These are phyloP conservation scores for Paraplagusia blochii DNA, from an alignment of 2,113 vertebrate species.

Conservation along the genomic window DNA sequence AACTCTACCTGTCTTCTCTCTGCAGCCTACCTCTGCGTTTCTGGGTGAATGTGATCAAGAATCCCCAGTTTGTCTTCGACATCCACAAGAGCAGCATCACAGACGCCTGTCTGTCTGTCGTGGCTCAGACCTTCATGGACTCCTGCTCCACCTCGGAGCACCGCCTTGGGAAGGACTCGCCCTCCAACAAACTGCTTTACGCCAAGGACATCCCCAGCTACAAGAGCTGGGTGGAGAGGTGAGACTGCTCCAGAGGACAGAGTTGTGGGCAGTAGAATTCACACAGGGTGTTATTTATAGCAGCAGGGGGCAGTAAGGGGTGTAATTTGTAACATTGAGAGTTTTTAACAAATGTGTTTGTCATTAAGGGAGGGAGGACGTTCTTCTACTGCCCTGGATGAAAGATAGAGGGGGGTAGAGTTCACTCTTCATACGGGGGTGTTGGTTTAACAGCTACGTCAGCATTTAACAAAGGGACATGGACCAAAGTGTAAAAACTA, in stretches of 20 bases:
- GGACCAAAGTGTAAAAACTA: too few species aligned
- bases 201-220: slow-evolving; percentile 99
- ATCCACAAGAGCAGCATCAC: slow-evolving; percentile 99
- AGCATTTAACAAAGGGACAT: too few species aligned
- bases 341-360: slow-evolving; percentile 64
- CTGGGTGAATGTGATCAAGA: slow-evolving; percentile 99
- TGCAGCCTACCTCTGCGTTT: slow-evolving; percentile 90
- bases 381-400: slow-evolving; percentile 52
- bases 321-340: slow-evolving; percentile 68
- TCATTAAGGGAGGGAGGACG: slow-evolving; percentile 23
- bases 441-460: slow-evolving; percentile 12
- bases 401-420: slow-evolving; percentile 53
- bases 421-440: slow-evolving; percentile 51
- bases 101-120: slow-evolving; percentile 94
- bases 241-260: slow-evolving; percentile 56
- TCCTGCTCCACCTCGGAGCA: slow-evolving; percentile 98
- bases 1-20: background rate
- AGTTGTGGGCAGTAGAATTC: background rate
- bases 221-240: slow-evolving; percentile 99
- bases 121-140: slow-evolving; percentile 99
- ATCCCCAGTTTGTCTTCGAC: slow-evolving; percentile 97
- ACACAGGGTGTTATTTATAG: slow-evolving; percentile 23
- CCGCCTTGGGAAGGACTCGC: slow-evolving; percentile 95
- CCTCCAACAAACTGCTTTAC: slow-evolving; percentile 97
- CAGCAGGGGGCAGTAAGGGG: slow-evolving; percentile 27